phyloP scores from a whole-genome alignment of 2,113 vertebrate species.

The Syngnathus floridae region DNA sequence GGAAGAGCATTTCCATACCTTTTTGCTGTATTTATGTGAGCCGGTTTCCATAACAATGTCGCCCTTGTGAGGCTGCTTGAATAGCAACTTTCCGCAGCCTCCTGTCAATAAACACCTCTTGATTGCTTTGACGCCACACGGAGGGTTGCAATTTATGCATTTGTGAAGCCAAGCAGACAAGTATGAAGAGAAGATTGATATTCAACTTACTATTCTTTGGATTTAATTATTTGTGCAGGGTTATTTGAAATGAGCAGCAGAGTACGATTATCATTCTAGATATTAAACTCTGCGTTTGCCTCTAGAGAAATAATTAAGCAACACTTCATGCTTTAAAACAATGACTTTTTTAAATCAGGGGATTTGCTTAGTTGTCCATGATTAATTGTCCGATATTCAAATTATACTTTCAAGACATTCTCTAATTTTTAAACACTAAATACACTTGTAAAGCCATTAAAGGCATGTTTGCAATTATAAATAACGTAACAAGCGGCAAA shows the following conservation, averaged over 20 bases:
- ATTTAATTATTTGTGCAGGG: not conserved
- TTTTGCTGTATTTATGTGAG: slow-evolving; percentile 20
- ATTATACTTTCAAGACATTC: not conserved
- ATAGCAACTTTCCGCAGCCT: slow-evolving; percentile 22
- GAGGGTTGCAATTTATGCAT: slow-evolving; percentile 4
- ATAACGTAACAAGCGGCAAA: not conserved
- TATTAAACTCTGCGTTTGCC: not conserved
- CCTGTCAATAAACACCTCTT: slow-evolving; percentile 16
- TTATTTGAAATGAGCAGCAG: not conserved
- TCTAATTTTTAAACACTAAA: not conserved
- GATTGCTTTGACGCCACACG: slow-evolving; percentile 31
- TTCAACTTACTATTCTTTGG: slow-evolving; percentile 11
- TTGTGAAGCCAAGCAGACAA: not conserved
- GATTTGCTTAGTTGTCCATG: not conserved
- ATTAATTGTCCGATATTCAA: not conserved
- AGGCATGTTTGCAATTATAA: not conserved
- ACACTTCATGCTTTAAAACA: not conserved
- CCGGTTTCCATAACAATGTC: slow-evolving; percentile 57
- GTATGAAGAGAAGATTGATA: slow-evolving; percentile 15
- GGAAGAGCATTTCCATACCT: slow-evolving; percentile 19
- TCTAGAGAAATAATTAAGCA: not conserved
- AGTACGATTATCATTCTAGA: not conserved
- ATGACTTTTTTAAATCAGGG: not conserved
- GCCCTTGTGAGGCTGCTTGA: slow-evolving; percentile 27
- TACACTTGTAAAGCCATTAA: not conserved